Base-by-base conservation (phyloP, 2,797 vertebrate genomes). In the Premnoplex brunnescens region DNA sequence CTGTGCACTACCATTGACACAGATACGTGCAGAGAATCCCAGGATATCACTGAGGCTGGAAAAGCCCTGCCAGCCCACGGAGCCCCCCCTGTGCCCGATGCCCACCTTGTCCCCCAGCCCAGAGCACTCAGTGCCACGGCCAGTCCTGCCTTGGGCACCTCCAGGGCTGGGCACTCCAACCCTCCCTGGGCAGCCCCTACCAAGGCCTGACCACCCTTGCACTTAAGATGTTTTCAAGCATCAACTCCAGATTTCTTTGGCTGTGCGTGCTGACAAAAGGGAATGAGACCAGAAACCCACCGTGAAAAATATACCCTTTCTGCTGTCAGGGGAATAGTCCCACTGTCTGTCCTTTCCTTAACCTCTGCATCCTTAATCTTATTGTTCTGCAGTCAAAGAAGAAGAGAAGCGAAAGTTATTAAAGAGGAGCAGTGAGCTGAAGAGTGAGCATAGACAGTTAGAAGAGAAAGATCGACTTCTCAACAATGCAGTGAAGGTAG, bases 391-490 rank as follows among this genome's bases (percentile, higher is more conserved):
- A 99, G 99, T 99, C 96, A 98, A 99, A 97, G 99, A 99, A 97
- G 99, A 99, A 64, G 99, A 99, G 97, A 99, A 99, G 96, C 97
- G 98, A 68, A 99, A 99, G 84, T 97, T 99, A 91, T 92, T 99
- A 92, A 99, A 98, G 96, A 98, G 98, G 68, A 99, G 98, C 97
- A 97, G 89, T 1, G 99, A 99, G 95, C 97, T 99, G 96, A 99
- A 98, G 97, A 98, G 98, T 4, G 99, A 99, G 92, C 98, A 97
- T 14, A 96, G 97, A 95, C 98, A 99, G 67, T 97, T 99, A 96
- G 98, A 99, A 88, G 99, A 99, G 67, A 98, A 98, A 76, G 99
- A 99, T 97, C 96, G 98, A 91, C 97, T 98, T 94, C 99, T 99
- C 91, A 98, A 97, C 97, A 97, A 96, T 14, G 98, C 98, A 5